Conservation (phyloP, 2,113 vertebrate genomes). For the Elephas maximus region DNA sequence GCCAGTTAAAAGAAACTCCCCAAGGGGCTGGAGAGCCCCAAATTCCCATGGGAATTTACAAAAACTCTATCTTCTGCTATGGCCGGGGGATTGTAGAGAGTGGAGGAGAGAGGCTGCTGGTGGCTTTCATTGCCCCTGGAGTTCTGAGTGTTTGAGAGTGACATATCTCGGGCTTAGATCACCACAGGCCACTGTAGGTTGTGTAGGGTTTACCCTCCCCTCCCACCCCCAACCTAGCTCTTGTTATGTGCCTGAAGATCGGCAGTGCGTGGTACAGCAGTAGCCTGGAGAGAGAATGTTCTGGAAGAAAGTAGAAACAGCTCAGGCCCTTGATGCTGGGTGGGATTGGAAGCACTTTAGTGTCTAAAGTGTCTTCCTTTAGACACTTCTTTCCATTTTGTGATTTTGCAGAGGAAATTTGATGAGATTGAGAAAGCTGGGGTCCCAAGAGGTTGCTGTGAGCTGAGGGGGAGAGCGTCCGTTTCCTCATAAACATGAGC, state of each 20-base stretch:
- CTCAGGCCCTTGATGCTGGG: background rate
- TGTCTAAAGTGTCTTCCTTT: too few species aligned
- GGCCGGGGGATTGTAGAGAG: background rate
- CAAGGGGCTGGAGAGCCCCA: background rate
- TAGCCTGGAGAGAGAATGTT: background rate
- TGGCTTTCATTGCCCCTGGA: background rate
- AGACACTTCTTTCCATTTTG: background rate
- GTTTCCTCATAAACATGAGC: slow-evolving; percentile 40
- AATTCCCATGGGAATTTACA: background rate
- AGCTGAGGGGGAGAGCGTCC: background rate
- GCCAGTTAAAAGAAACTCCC: background rate
- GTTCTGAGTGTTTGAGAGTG: background rate
- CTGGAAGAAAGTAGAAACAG: background rate
- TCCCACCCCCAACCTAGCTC: too few species aligned
- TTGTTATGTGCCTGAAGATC: background rate
- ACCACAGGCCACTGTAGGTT: background rate
- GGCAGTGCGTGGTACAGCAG: too few species aligned
- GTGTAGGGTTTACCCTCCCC: rapidly evolving
- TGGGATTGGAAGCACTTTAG: background rate
- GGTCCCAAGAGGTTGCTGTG: background rate
- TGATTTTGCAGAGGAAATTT: slow-evolving; percentile 27
- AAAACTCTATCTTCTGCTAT: too few species aligned
- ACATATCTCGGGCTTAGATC: background rate
- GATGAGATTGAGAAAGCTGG: background rate
- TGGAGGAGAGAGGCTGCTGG: background rate